Evolutionary conservation across 2,797 vertebrate genomes (phyloP), one percentile per base, ranked within the genome.

Genomic region (Diplodus puntazzo): DNA sequence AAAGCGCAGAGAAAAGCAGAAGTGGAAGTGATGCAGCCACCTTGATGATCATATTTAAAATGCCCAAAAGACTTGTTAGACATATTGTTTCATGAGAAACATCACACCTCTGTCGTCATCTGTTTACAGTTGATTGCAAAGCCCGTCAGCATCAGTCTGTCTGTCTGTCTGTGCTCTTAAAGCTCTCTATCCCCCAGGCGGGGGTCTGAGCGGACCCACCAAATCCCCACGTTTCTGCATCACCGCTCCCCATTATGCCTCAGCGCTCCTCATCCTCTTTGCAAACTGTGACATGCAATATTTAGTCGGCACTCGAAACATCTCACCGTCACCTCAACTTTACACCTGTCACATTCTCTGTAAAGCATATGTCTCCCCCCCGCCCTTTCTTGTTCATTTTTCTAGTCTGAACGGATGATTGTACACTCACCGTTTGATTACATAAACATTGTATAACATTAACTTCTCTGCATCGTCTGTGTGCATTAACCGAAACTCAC

Each of bases 371-470:
- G 45, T 34, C 25, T 45, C 5, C 7, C 7, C 5, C 30, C 30
- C 30, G 50, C 21, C 13, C 23, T 67, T 5, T 14, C 34, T 16
- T 63, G 43, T 72, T n/a, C 20, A 72, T 79, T 23, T 20, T n/a
- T 34, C 30, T 34, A 45, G 45, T 27, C 13, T 11, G 65, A 79
- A 80, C 71, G 77, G 82, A 88, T 85, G 80, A 82, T 83, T 86
- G 34, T 39, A 58, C 61, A 0, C 80, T 73, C 77, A 30, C 17
- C 45, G 7, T 70, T 64, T 64, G 76, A 92, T 92, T 90, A 90
- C 70, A 78, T 90, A 93, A 91, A 84, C 57, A 85, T 88, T 92
- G 84, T 80, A 77, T 87, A 91, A 92, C 72, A 76, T 88, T 84
- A 84, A 55, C 46, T 79, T 74, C 67, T 59, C 87, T 66, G 72